Percentiles rank a stretch among this genome's conserved stretches.
Conservation (phyloP, 2,888 invertebrate species). For the Hydroisotoma schaefferi region DNA sequence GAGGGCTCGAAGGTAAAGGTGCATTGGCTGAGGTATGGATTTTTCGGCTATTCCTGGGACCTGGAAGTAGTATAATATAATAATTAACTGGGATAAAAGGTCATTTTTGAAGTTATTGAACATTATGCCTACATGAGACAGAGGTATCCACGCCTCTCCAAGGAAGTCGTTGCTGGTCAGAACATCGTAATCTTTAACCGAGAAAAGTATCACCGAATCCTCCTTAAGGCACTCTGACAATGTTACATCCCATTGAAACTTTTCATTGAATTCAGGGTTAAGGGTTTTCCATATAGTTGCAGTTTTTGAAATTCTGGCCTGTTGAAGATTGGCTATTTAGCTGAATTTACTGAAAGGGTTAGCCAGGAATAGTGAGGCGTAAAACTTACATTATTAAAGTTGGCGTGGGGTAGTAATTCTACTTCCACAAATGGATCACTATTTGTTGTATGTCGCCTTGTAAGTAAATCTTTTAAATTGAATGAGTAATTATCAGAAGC, state of each 20-base stretch:
- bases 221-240: slow-evolving; percentile 20
- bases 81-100: neutral
- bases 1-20: slow-evolving; percentile 26
- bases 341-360: no score
- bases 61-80: slow-evolving; percentile 17
- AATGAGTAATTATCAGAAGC: slow-evolving; percentile 28
- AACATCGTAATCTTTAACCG: slow-evolving; percentile 42
- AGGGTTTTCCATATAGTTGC: slow-evolving; percentile 33
- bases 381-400: slow-evolving; percentile 25
- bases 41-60: slow-evolving; percentile 41
- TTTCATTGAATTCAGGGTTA: slow-evolving; percentile 42
- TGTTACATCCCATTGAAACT: slow-evolving; percentile 35
- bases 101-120: neutral
- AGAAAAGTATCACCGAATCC: slow-evolving; percentile 34
- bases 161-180: slow-evolving; percentile 40
- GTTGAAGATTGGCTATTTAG: neutral
- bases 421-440: slow-evolving; percentile 44
- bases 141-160: slow-evolving; percentile 42
- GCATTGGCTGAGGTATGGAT: slow-evolving; percentile 44
- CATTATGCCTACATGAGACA: slow-evolving; percentile 24
- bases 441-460: slow-evolving; percentile 26
- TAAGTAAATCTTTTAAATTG: slow-evolving; percentile 20
- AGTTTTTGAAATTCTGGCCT: slow-evolving; percentile 23
- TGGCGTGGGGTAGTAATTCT: slow-evolving; percentile 24
- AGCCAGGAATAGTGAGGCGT: no score